Conservation (phyloP, 2,888 invertebrate genomes). For the Lasioglossum calceatum region DNA sequence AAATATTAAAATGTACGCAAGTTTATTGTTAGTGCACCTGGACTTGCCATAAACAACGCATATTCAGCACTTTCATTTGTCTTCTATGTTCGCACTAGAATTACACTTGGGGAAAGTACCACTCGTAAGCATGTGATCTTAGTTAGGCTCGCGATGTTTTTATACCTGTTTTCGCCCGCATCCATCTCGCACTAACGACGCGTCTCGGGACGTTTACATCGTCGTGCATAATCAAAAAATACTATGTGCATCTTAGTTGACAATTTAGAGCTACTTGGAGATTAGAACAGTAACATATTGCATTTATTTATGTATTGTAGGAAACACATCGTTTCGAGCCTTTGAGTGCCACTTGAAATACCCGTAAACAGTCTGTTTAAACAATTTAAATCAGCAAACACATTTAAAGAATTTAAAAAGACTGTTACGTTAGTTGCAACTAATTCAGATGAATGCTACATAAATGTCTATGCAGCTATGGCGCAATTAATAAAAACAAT, state of each 20-base stretch:
- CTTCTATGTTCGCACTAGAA: conserved; percentile 10
- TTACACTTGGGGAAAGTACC: conserved; percentile 14
- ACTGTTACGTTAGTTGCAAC: too few relatives aligned
- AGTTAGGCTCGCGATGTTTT: neutral
- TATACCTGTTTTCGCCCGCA: neutral
- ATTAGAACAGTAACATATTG: neutral
- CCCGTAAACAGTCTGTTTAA: too few relatives aligned
- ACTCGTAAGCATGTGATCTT: neutral
- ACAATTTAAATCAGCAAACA: too few relatives aligned
- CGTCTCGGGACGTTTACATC: neutral
- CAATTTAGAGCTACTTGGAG: neutral
- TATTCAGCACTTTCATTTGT: conserved; percentile 29
- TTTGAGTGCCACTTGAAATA: too few relatives aligned
- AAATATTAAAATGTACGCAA: conserved; percentile 13
- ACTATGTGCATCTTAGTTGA: neutral
- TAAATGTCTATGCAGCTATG: too few relatives aligned
- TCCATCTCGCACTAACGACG: neutral
- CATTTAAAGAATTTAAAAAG: too few relatives aligned
- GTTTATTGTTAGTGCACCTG: conserved; percentile 15
- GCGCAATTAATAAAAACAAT: too few relatives aligned
- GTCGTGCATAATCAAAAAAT: neutral
- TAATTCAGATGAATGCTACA: too few relatives aligned
- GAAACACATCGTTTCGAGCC: neutral
- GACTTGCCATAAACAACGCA: conserved; percentile 2
- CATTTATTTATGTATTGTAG: neutral